Base-by-base conservation (phyloP, 2,888 invertebrate species). In the Oscheius sp. region DNA sequence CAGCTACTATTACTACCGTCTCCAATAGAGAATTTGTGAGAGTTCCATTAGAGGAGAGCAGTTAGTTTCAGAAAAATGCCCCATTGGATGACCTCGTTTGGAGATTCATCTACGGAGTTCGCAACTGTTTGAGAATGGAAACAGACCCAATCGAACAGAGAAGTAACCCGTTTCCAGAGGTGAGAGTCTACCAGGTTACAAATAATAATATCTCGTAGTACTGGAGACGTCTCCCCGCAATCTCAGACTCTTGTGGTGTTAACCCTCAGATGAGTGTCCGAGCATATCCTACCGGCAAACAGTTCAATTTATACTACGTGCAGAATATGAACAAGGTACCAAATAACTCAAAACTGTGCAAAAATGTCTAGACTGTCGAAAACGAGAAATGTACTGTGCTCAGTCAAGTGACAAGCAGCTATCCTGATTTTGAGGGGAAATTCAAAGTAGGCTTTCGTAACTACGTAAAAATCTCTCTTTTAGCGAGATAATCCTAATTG, bases 181-280 rank as follows among this genome's bases (percentile, higher is more conserved):
- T 60, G n/a, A 63, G 10, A 5, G 7, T 4, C 33, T 13, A 21
- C 33, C 21, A 42, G 42, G 21, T 5, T 58, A 21, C 29, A 32
- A 63, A 2, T 4, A 29, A 21, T 3, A 48, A 51, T 48, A 13
- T 1, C 50, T 58, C 29, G 11, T 32, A 70, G 58, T 70, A 70
- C 48, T 70, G 70, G 70, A 33, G 70, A 47, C 21, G 33, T 2
- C 58, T 70, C 11, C 70, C 70, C 10, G 59, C 33, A 3, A 58
- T 70, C 10, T 29, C 58, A 21, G 70, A 70, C 29, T 21, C 33
- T 1, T 70, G 70, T 42, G 58, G 70, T 11, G 58, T 70, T n/a
- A 70, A 70, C 13, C 58, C 70, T 29, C 70, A 70, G n/a, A 70
- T 70, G 70, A 59, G 70, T n/a, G 48, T 70, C 48, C 37, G 55